A percentile compares a stretch with the other conserved stretches of the same genome.
These are phyloP conservation scores for Penaeus japonicus DNA, from an alignment of 1,140 invertebrate genomes.

Conservation along the genomic window DNA sequence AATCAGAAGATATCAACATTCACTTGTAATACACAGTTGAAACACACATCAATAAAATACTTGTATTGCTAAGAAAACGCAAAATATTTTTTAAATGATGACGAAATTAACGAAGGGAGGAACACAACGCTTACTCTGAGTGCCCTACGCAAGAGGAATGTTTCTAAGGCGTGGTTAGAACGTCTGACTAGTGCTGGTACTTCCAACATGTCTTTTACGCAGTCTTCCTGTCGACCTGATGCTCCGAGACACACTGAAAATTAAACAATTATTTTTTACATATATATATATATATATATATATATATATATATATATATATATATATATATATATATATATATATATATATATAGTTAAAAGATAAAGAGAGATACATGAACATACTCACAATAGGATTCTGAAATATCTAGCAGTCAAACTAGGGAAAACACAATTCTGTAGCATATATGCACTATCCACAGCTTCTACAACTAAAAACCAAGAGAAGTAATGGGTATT, in stretches of 20 bases:
- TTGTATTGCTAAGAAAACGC: neutral
- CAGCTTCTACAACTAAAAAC: neutral
- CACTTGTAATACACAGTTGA: no score
- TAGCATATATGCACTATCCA: neutral
- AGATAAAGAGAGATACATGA: neutral
- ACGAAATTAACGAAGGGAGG: neutral
- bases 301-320: no score
- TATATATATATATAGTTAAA: neutral
- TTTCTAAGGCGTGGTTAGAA: constrained; percentile 66
- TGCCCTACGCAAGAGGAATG: constrained; percentile 62
- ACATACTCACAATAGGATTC: neutral
- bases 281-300: no score
- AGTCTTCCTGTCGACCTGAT: constrained; percentile 65
- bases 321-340: no score
- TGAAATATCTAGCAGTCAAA: neutral
- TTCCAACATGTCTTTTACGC: constrained; percentile 64
- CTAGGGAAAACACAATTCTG: neutral
- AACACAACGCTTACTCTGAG: constrained; percentile 35
- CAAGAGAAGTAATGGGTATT: no score
- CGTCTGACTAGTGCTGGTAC: constrained; percentile 64
- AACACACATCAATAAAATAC: neutral
- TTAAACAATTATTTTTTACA: constrained; percentile 22
- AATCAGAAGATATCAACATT: neutral
- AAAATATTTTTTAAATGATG: neutral
- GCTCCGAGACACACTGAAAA: constrained; percentile 69